Base-by-base conservation (phyloP, 2,113 vertebrate species). In the Paradisaea rubra region DNA sequence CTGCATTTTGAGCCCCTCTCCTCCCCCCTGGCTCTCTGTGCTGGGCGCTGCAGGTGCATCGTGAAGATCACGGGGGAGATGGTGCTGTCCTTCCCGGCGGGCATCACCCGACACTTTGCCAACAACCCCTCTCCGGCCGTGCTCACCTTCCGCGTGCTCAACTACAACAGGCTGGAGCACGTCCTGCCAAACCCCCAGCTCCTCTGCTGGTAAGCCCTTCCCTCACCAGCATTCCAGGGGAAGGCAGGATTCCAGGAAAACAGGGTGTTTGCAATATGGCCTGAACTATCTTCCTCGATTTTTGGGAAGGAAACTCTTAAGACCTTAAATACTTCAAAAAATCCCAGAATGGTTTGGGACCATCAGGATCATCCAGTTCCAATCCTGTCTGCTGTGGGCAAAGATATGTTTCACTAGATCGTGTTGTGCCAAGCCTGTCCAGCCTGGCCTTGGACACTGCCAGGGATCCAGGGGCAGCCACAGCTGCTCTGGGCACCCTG, bases 31-130 rank as follows among this genome's bases (percentile, higher is more conserved):
- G 82, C 76, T 86, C 30, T 76, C 7, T 9, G 77, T 23, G 71
- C n/a, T 3, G 2, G 86, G 85, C 4, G 1, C 73, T 88, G 61
- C 96, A 99, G 99, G 96, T 99, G 99, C 92, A 99, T 99, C 41
- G 99, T 99, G 93, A 99, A 99, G 98, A 99, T 99, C 94, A 99
- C 98, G 0, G 99, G 99, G 91, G 99, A 99, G 97, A 99, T 99
- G 99, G 99, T 99, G 87, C 96, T 99, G 95, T 99, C 99, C 2
- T 99, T 99, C 89, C 99, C 99, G 8, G 99, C 99, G 1, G 99
- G 99, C 85, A 99, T 99, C 96, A 99, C 99, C 94, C 98, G 99
- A 66, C 99, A 99, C 94, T 99, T 99, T 92, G 98, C 99, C 91
- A 99, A 98, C 95, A 99, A 99, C 91, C 98, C 99, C 2, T 90